Conservation (phyloP, 2,797 vertebrate species). For the Sebastes miniatus region DNA sequence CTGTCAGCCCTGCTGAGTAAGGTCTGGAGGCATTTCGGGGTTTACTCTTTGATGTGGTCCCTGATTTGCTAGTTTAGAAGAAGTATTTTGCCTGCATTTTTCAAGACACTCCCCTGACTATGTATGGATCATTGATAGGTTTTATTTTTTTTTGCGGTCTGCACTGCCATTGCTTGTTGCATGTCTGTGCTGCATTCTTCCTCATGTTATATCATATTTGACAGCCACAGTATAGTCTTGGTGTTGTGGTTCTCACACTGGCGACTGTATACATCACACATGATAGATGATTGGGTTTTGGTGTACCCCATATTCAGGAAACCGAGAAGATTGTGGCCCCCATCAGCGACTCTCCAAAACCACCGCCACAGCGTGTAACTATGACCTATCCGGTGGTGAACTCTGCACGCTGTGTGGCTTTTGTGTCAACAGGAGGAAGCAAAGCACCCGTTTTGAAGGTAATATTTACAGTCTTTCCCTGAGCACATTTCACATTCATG, state of each 20-base stretch:
- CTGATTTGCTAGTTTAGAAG: neutral
- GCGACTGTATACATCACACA: neutral
- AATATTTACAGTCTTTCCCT: constrained; percentile 11
- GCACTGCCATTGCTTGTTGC: neutral
- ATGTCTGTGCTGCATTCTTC: neutral
- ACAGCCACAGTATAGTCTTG: neutral
- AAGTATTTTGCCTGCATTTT: neutral
- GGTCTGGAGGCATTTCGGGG: neutral
- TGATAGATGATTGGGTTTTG: constrained; percentile 28
- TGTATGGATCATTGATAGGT: constrained; percentile 20
- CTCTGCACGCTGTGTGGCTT: constrained; percentile 86
- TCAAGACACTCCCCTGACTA: neutral
- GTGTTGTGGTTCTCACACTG: constrained; percentile 5
- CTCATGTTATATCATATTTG: neutral
- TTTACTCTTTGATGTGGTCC: constrained; percentile 18
- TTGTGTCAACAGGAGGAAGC: constrained; percentile 90
- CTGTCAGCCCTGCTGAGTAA: constrained; percentile 14
- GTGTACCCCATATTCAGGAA: constrained; percentile 79
- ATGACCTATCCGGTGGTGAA: constrained; percentile 91
- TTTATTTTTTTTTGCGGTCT: constrained; percentile 1
- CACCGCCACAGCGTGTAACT: constrained; percentile 89
- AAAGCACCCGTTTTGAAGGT: constrained; percentile 92
- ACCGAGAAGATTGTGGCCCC: constrained; percentile 87
- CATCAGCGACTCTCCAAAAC: constrained; percentile 92
- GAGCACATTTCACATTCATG: neutral